phyloP scores from a whole-genome alignment of 2,797 vertebrate species.

The Eleutherodactylus coqui region DNA sequence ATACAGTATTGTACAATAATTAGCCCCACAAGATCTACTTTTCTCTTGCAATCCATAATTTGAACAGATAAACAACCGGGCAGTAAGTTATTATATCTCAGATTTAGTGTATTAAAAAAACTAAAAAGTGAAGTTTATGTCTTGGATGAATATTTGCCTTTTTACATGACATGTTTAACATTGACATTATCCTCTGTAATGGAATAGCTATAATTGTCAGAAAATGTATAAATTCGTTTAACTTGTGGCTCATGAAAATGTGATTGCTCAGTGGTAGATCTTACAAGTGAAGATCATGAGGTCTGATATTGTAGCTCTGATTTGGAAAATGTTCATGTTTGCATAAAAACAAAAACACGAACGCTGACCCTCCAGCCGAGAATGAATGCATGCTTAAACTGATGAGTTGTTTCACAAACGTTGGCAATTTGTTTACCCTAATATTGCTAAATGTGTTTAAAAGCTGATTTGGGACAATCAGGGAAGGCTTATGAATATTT shows the following conservation, averaged over 20 bases:
- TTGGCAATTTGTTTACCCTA: conserved; percentile 70
- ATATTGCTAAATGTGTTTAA: conserved; percentile 41
- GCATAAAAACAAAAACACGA: conserved; percentile 48
- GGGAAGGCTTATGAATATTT: conserved; percentile 20
- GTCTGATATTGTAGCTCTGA: not conserved
- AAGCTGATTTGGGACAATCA: conserved; percentile 35
- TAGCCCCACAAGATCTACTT: too few relatives aligned
- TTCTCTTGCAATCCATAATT: too few relatives aligned
- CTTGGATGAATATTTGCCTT: not conserved
- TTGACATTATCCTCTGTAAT: not conserved
- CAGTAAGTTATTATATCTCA: too few relatives aligned
- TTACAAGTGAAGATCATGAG: not conserved
- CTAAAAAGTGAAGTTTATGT: not conserved
- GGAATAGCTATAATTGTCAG: not conserved
- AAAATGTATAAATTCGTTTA: not conserved
- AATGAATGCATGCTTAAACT: conserved; percentile 69
- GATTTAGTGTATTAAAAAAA: not conserved
- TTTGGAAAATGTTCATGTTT: conserved; percentile 33
- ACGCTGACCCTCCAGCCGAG: conserved; percentile 69
- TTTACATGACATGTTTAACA: not conserved
- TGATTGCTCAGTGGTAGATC: not conserved
- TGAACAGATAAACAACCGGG: too few relatives aligned
- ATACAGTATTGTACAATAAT: too few relatives aligned
- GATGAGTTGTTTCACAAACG: conserved; percentile 69
- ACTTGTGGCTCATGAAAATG: not conserved